Percentiles rank a stretch among this genome's conserved stretches.
phyloP scores from a whole-genome alignment of 1,140 invertebrate genomes.

The Trissolcus basalis region DNA sequence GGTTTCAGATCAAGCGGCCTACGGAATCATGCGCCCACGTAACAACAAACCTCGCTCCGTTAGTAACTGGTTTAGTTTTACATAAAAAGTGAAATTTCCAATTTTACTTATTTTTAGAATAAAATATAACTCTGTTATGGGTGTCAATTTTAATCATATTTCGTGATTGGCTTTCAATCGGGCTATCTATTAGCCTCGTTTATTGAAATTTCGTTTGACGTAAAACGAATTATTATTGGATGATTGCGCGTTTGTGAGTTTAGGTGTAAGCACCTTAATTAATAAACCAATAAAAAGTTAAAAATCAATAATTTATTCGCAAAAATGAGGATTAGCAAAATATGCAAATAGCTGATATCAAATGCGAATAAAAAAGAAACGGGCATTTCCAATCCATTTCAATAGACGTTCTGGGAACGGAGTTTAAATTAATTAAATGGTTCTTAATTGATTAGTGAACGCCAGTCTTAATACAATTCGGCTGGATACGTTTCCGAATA shows the following conservation, averaged over 20 bases:
- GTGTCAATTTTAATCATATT: no score
- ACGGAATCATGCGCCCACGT: conserved; percentile 11
- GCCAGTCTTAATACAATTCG: conserved; percentile 5
- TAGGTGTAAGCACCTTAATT: not conserved
- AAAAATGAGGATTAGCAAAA: no score
- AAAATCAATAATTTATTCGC: conserved; percentile 4
- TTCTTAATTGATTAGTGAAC: no score
- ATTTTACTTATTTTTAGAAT: no score
- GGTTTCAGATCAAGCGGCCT: conserved; percentile 39
- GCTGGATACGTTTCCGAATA: conserved; percentile 1
- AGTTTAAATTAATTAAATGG: no score
- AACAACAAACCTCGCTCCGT: not conserved
- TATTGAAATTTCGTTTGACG: not conserved
- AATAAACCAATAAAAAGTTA: not conserved
- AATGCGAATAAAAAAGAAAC: no score
- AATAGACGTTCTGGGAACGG: no score
- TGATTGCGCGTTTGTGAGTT: conserved; percentile 7
- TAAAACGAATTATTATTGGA: conserved; percentile 9
- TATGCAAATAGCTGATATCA: no score
- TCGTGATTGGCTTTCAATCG: no score
- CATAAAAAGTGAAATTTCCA: not conserved
- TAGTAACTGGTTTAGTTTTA: conserved; percentile 6
- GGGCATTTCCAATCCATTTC: no score
- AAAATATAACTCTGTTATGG: no score
- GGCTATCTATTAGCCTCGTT: no score